Percentiles rank a stretch among this genome's conserved stretches.
Conservation (phyloP, 2,888 invertebrate genomes). For the Pteria penguin region DNA sequence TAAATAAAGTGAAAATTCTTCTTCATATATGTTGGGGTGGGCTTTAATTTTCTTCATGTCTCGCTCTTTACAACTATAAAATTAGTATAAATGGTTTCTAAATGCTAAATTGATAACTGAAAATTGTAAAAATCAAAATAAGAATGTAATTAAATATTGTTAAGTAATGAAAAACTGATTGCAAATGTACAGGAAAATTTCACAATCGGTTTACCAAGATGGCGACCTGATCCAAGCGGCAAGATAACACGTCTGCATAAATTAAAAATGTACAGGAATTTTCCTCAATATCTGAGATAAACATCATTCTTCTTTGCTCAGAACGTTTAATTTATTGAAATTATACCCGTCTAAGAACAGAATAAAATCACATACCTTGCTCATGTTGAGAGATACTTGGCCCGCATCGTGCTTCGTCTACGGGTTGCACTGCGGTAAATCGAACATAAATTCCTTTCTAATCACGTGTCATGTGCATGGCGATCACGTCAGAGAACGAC, state of each 20-base stretch:
- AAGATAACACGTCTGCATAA: background rate
- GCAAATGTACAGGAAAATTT: no score
- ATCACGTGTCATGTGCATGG: slow-evolving; percentile 63
- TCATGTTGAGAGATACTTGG: slow-evolving; percentile 54
- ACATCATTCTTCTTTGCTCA: no score
- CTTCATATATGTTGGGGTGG: no score
- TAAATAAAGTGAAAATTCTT: no score
- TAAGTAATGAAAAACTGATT: background rate
- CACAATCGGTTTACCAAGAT: background rate
- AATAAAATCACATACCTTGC: slow-evolving; percentile 57
- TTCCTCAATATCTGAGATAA: no score
- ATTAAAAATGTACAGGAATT: background rate
- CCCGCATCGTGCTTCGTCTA: slow-evolving; percentile 47
- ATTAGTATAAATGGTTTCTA: no score
- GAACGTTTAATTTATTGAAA: no score
- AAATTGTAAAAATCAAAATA: background rate
- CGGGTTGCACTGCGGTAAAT: slow-evolving; percentile 63
- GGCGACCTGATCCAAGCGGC: background rate
- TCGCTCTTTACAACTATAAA: no score
- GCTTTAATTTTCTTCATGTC: no score
- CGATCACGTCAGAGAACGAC: slow-evolving; percentile 51
- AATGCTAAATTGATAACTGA: no score
- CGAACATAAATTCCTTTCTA: slow-evolving; percentile 63
- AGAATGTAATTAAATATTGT: background rate
- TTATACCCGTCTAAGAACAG: slow-evolving; percentile 22